Evolutionary conservation across 2,888 invertebrate species (phyloP), one percentile per base, ranked within the genome.

Genomic region (Dicyrtoma fusca): DNA sequence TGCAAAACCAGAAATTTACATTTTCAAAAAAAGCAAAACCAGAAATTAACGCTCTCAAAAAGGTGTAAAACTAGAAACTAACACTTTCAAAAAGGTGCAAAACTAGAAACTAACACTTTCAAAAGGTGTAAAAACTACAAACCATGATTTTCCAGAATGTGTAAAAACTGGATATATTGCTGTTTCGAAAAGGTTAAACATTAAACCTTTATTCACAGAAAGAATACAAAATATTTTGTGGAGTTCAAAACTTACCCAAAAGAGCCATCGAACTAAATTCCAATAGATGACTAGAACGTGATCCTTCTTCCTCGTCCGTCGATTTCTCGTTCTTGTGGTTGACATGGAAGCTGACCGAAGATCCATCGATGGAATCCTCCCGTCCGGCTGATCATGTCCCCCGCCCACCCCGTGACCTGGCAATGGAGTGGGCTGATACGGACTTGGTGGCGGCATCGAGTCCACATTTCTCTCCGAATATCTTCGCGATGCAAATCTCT

Each of bases 251-350:
- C 70, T 64, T 71, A 79, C 80, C 80, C 80, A 80, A 76, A 80
- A 80, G 26, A 80, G 49, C 80, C 80, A 80, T 23, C 80, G 75
- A 55, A 80, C 63, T 23, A 80, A 68, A 74, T 80, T 80, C 80
- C 80, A 80, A 73, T 80, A 80, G 64, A 80, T 75, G 53, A 80
- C 78, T 71, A 80, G 76, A n/a, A 80, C 78, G 76, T 79, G 78
- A 73, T 80, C 80, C 73, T 80, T 80, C 65, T 79, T 80, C 53
- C 79, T 77, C n/a, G 80, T 80, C 57, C 80, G 68, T 59, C 79
- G 69, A 59, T 73, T 74, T 53, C 76, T 62, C 14, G 74, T 72
- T 25, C 72, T 25, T 6, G 66, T 23, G 13, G 75, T 70, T 5
- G 62, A 72, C 23, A 72, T 69, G 11, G 73, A 68, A 8, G 62